A percentile compares a stretch with the other conserved stretches of the same genome.
These are phyloP conservation scores for Myoxocephalus aenaeus DNA, from an alignment of 2,797 vertebrate genomes.

Conservation along the genomic window DNA sequence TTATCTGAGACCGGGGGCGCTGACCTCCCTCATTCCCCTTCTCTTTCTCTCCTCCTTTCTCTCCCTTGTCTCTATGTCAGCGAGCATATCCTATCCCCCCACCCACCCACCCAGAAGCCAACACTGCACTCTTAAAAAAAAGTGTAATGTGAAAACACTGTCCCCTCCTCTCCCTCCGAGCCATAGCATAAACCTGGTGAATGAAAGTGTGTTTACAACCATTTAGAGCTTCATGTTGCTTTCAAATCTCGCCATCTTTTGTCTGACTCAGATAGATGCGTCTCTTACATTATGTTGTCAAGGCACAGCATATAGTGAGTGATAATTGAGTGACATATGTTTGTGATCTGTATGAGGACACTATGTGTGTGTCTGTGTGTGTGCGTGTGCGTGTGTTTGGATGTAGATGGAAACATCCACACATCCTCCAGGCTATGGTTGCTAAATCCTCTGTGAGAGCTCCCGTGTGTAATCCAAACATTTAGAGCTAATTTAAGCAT, in stretches of 20 bases:
- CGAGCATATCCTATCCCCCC: slow-evolving; percentile 65
- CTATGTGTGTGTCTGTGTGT: slow-evolving; percentile 8
- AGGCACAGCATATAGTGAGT: slow-evolving; percentile 19
- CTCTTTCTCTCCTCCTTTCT: slow-evolving; percentile 71
- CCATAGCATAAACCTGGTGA: slow-evolving; percentile 49
- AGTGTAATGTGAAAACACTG: slow-evolving; percentile 50
- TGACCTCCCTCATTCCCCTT: slow-evolving; percentile 80
- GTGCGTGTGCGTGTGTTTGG: slow-evolving; percentile 35
- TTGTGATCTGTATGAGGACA: slow-evolving; percentile 43
- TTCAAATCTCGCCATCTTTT: slow-evolving; percentile 37
- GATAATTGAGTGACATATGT: slow-evolving; percentile 60
- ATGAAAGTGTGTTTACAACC: slow-evolving; percentile 50
- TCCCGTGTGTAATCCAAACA: slow-evolving; percentile 87
- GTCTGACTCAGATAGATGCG: slow-evolving; percentile 21
- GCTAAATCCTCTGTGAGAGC: slow-evolving; percentile 85
- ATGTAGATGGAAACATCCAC: slow-evolving; percentile 78
- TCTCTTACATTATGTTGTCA: slow-evolving; percentile 33
- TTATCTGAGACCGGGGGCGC: slow-evolving; percentile 83
- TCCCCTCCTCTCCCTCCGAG: neutral
- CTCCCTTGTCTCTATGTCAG: slow-evolving; percentile 60
- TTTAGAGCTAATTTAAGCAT: slow-evolving; percentile 88
- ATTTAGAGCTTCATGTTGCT: slow-evolving; percentile 33
- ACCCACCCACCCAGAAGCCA: slow-evolving; percentile 63
- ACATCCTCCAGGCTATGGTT: slow-evolving; percentile 78
- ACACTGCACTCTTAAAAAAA: slow-evolving; percentile 63